These are phyloP conservation scores for Aleiodes alternator DNA, from an alignment of 2,888 invertebrate species.

Conservation along the genomic window DNA sequence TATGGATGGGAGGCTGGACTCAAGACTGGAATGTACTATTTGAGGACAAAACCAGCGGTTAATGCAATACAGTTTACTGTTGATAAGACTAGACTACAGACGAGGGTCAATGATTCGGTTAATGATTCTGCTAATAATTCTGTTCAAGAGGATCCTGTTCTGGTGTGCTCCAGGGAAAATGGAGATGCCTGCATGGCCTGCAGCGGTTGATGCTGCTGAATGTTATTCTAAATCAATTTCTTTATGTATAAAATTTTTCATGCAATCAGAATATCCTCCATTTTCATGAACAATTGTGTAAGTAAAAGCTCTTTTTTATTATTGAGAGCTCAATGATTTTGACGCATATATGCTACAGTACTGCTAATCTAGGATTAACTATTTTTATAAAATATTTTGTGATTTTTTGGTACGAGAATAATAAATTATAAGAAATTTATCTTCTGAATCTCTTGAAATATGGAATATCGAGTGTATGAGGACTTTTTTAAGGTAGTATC, in stretches of 20 bases:
- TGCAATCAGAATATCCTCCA: too few species aligned
- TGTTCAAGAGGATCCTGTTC: slow-evolving; percentile 76
- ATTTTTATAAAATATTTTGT: slow-evolving; percentile 3
- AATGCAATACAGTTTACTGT: slow-evolving; percentile 99
- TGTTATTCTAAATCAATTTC: too few species aligned
- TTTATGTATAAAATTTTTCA: too few species aligned
- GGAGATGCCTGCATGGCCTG: slow-evolving; percentile 93
- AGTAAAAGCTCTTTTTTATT: too few species aligned
- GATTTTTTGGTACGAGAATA: not conserved
- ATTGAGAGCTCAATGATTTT: too few species aligned
- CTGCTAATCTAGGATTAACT: not conserved
- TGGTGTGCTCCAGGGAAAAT: slow-evolving; percentile 89
- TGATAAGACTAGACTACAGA: slow-evolving; percentile 84
- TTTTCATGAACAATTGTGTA: too few species aligned
- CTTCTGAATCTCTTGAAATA: too few species aligned
- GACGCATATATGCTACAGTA: too few species aligned
- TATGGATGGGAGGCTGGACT: slow-evolving; percentile 97
- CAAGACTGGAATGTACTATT: slow-evolving; percentile 99
- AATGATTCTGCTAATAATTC: slow-evolving; percentile 25
- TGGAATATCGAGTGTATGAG: too few species aligned
- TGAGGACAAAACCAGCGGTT: slow-evolving; percentile 96
- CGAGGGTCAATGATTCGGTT: slow-evolving; percentile 50
- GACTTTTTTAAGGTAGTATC: too few species aligned
- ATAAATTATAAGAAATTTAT: not conserved
- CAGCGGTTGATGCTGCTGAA: slow-evolving; percentile 78